Conservation (phyloP, 2,113 vertebrate genomes). For the Tyto alba region DNA sequence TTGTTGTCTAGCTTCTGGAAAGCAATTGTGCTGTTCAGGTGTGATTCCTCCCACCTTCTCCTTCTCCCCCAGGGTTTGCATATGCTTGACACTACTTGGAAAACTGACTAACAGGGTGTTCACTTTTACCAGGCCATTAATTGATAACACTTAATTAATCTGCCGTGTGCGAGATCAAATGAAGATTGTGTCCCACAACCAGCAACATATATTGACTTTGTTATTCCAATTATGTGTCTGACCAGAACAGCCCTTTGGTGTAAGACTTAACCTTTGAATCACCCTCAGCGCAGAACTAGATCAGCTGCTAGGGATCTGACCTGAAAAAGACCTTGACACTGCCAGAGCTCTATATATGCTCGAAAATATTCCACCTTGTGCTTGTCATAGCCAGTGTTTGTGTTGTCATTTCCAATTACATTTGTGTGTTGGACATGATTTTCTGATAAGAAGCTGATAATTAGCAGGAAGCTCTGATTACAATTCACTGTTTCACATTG, state of each 20-base stretch:
- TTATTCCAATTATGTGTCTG: conserved; percentile 75
- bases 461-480: not conserved
- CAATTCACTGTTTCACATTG: conserved; percentile 7
- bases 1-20: not conserved
- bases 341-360: not conserved
- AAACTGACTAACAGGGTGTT: conserved; percentile 67
- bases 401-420: conserved; percentile 15
- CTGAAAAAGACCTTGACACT: conserved; percentile 66
- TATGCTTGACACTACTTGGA: conserved; percentile 46
- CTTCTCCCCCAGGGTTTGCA: conserved; percentile 1
- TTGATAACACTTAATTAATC: conserved; percentile 86
- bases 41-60: not conserved
- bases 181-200: conserved; percentile 70
- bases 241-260: conserved; percentile 67
- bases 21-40: not conserved
- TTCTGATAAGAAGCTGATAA: not conserved
- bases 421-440: not conserved
- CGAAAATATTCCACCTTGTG: conserved; percentile 25
- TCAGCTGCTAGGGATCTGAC: conserved; percentile 61
- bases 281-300: conserved; percentile 62
- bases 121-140: conserved; percentile 79
- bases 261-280: conserved; percentile 76
- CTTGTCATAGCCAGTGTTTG: not conserved
- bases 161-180: conserved; percentile 77
- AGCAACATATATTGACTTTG: conserved; percentile 73